Evolutionary conservation across 2,888 invertebrate species (phyloP), one percentile per base, ranked within the genome.

Genomic region (Ceramica pisi): DNA sequence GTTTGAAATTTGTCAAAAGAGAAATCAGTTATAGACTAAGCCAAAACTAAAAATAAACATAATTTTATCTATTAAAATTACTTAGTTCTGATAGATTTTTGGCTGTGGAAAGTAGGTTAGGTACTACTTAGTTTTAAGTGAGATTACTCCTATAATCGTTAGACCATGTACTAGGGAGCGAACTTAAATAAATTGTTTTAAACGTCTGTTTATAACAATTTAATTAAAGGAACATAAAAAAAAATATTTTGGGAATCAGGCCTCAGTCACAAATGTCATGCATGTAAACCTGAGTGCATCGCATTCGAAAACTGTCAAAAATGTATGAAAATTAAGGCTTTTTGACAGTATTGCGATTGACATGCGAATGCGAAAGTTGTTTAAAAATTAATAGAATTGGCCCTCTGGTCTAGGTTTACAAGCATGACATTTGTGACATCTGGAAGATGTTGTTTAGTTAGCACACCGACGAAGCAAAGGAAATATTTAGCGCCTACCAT

Each of bases 401-500:
- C n/a, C n/a, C n/a, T n/a, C n/a, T n/a, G n/a, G n/a, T n/a, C n/a
- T n/a, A n/a, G n/a, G n/a, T n/a, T n/a, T n/a, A n/a, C n/a, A n/a
- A n/a, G n/a, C n/a, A n/a, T n/a, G n/a, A n/a, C n/a, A n/a, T n/a
- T n/a, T n/a, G n/a, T n/a, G n/a, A n/a, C n/a, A n/a, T n/a, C n/a
- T n/a, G n/a, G n/a, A n/a, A n/a, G n/a, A n/a, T n/a, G n/a, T n/a
- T 41, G 14, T 14, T 41, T 41, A 14, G 41, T 41, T 41, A 4
- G 41, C 12, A 14, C 41, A 14, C 2, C 0, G 10, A 41, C 8
- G n/a, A 21, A 5, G 12, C 7, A 21, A 35, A 1, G 16, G 1
- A 51, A 26, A 56, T 1, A 21, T 3, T 46, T 14, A 76, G 48
- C 67, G 48, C 71, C 77, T 67, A 35, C 1, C 7, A 19, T 26